A percentile compares a stretch with the other conserved stretches of the same genome.
phyloP scores from a whole-genome alignment of 2,888 invertebrate genomes.

The Sturmia bella region DNA sequence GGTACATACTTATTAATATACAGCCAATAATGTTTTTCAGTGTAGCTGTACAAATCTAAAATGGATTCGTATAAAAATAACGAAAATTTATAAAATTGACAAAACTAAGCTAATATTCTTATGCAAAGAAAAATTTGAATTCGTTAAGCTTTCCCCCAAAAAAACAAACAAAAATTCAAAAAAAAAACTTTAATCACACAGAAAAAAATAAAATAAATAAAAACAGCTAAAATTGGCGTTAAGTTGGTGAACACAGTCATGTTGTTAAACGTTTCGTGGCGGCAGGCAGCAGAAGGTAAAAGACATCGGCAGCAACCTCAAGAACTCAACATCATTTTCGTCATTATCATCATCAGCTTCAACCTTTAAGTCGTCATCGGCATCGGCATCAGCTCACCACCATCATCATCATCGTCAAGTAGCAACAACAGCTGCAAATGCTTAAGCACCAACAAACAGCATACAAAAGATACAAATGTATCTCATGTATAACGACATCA shows the following conservation, averaged over 20 bases:
- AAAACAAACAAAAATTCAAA: conserved; percentile 16
- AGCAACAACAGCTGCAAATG: conserved; percentile 72
- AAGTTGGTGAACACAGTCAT: conserved; percentile 68
- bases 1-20: no score
- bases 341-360: conserved; percentile 33
- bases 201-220: conserved; percentile 6
- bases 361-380: conserved; percentile 41
- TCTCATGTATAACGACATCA: conserved; percentile 69
- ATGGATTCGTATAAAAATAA: background rate
- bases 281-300: conserved; percentile 19
- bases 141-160: conserved; percentile 17
- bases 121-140: conserved; percentile 13
- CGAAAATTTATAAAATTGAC: background rate
- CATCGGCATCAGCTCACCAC: conserved; percentile 44
- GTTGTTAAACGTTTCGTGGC: conserved; percentile 52
- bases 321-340: conserved; percentile 33
- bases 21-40: no score
- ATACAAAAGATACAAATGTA: conserved; percentile 80
- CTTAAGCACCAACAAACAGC: conserved; percentile 76
- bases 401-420: conserved; percentile 61
- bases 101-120: conserved; percentile 4
- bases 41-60: no score
- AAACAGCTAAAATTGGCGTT: conserved; percentile 61
- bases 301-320: conserved; percentile 35
- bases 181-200: conserved; percentile 23